Conservation (phyloP, 2,797 vertebrate species). For the Lacerta bilineata region DNA sequence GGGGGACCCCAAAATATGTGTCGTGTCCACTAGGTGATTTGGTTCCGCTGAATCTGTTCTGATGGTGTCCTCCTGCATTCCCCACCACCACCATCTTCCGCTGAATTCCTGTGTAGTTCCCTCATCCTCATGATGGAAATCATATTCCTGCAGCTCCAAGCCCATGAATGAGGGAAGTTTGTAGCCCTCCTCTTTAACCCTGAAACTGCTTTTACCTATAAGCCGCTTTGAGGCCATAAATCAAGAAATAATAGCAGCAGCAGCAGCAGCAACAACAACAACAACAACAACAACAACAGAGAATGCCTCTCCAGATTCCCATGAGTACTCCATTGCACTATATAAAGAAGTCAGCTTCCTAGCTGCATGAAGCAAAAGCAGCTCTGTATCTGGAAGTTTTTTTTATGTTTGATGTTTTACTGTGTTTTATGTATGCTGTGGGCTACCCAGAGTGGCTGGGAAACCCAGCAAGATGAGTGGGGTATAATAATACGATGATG, state of each 20-base stretch:
- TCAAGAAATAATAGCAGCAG: too few species aligned
- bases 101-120: background rate
- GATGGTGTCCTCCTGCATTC: too few species aligned
- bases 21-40: background rate
- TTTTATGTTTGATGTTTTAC: too few species aligned
- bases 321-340: background rate
- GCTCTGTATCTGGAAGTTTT: too few species aligned
- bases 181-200: background rate
- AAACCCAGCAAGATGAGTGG: too few species aligned
- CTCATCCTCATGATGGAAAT: background rate
- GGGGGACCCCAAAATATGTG: background rate
- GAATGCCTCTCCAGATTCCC: background rate
- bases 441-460: too few species aligned
- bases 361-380: background rate
- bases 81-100: too few species aligned
- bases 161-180: background rate
- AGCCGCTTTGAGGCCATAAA: too few species aligned
- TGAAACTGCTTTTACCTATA: background rate
- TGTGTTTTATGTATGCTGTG: too few species aligned
- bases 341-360: background rate
- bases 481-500: too few species aligned
- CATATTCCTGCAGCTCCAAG: background rate
- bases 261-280: too few species aligned
- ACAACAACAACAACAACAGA: too few species aligned
- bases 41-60: background rate